phyloP scores from a whole-genome alignment of 2,888 invertebrate genomes.

The Drepana falcataria region DNA sequence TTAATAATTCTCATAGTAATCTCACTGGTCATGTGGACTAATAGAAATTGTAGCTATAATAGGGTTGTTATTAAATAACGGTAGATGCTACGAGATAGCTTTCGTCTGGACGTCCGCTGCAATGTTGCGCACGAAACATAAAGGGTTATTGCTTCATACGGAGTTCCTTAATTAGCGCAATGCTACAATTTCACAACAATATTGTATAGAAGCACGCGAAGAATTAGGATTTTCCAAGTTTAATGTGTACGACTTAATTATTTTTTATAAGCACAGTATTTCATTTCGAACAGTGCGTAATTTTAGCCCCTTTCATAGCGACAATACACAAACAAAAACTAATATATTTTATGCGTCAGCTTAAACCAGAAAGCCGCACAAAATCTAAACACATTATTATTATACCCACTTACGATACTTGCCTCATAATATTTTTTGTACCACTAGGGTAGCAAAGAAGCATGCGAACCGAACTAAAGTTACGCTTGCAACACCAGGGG shows the following conservation, averaged over 20 bases:
- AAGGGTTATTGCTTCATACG: not conserved
- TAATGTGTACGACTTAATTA: not conserved
- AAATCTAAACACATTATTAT: too few species aligned
- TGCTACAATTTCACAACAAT: not conserved
- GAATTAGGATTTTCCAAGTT: not conserved
- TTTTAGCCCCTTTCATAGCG: slow-evolving; percentile 2
- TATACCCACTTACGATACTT: too few species aligned
- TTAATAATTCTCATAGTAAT: too few species aligned
- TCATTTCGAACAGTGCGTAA: not conserved
- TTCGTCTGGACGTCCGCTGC: not conserved
- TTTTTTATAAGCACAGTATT: not conserved
- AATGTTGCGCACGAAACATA: not conserved
- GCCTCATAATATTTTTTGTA: too few species aligned
- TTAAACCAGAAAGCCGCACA: too few species aligned
- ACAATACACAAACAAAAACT: too few species aligned
- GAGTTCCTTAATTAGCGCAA: not conserved
- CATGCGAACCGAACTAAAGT: too few species aligned
- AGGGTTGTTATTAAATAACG: not conserved
- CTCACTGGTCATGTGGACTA: too few species aligned
- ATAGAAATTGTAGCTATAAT: not conserved
- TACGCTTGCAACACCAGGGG: too few species aligned
- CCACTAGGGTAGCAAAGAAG: too few species aligned
- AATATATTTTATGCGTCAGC: too few species aligned
- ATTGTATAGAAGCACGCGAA: not conserved
- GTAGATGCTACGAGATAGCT: not conserved